Percentiles rank a stretch among this genome's conserved stretches.
These are phyloP conservation scores for Habrosyne pyritoides DNA, from an alignment of 2,888 invertebrate genomes.

Conservation along the genomic window DNA sequence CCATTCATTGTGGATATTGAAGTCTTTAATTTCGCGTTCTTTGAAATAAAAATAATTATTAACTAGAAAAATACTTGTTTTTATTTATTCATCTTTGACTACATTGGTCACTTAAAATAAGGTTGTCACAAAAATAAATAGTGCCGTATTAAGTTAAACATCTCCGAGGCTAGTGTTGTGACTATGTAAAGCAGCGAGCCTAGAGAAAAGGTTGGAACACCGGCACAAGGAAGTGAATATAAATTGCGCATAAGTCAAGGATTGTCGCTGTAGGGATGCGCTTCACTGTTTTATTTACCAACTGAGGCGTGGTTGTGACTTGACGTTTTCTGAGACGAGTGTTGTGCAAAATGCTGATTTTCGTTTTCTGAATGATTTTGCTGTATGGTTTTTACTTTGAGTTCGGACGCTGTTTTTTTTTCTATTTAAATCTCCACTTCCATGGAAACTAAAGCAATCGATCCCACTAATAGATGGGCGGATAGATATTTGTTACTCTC, in stretches of 20 bases:
- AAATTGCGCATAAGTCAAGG: conserved; percentile 73
- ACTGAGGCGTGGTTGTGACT: conserved; percentile 3
- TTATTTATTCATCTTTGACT: neutral
- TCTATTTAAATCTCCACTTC: too few species aligned
- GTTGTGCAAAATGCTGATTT: neutral
- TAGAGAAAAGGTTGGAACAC: conserved; percentile 58
- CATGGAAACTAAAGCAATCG: too few species aligned
- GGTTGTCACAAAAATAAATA: neutral
- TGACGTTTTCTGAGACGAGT: neutral
- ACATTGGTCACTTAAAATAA: neutral
- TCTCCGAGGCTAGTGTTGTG: neutral
- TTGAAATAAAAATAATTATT: neutral
- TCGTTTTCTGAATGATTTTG: neutral
- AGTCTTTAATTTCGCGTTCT: neutral
- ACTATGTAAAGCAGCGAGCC: conserved; percentile 14
- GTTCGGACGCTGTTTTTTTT: neutral
- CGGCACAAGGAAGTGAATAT: conserved; percentile 71
- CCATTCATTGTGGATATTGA: neutral
- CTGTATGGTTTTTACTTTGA: neutral
- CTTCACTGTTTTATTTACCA: conserved; percentile 6
- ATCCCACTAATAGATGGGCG: too few species aligned
- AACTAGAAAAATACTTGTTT: neutral
- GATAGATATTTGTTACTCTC: too few species aligned
- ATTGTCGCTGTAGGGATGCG: conserved; percentile 49
- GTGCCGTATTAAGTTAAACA: neutral